A percentile compares a stretch with the other conserved stretches of the same genome.
Conservation (phyloP, 2,113 vertebrate species). For the Pseudorhombus dupliciocellatus region DNA sequence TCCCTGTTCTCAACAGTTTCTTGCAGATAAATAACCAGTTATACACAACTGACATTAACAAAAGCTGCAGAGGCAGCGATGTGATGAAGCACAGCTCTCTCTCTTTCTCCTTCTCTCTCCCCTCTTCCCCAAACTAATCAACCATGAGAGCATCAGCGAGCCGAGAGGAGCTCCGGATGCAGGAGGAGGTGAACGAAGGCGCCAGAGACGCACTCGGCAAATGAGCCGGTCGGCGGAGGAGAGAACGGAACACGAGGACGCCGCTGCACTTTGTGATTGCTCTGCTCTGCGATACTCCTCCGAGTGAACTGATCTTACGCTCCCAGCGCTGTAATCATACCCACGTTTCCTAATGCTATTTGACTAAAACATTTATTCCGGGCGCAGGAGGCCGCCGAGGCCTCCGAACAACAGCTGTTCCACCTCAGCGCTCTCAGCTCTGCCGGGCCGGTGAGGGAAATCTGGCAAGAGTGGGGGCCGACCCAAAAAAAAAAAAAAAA, state of each 20-base stretch:
- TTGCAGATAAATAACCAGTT: not conserved
- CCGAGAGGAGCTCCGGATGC: slow-evolving; percentile 9
- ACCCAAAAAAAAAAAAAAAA: not conserved
- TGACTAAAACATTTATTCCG: slow-evolving; percentile 53
- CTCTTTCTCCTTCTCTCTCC: not conserved
- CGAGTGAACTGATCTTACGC: slow-evolving; percentile 27
- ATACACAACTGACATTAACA: not conserved
- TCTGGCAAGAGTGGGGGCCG: slow-evolving; percentile 8
- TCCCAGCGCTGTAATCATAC: slow-evolving; percentile 36
- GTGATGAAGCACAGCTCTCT: not conserved
- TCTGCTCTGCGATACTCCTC: slow-evolving; percentile 46
- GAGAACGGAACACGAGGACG: not conserved
- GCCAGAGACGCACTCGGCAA: slow-evolving; percentile 51
- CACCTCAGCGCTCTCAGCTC: slow-evolving; percentile 53
- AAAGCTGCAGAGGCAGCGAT: not conserved
- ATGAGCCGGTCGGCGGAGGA: slow-evolving; percentile 34
- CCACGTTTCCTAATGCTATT: slow-evolving; percentile 44
- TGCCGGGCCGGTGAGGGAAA: slow-evolving; percentile 8
- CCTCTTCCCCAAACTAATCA: slow-evolving; percentile 22
- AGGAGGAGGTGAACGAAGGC: not conserved
- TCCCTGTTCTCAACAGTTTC: too few species aligned
- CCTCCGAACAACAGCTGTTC: slow-evolving; percentile 55
- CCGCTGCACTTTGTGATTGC: slow-evolving; percentile 43
- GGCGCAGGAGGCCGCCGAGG: slow-evolving; percentile 9
- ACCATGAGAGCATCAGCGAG: slow-evolving; percentile 25